Evolutionary conservation across 2,888 invertebrate genomes (phyloP).

Genomic region (Arctia plantaginis): DNA sequence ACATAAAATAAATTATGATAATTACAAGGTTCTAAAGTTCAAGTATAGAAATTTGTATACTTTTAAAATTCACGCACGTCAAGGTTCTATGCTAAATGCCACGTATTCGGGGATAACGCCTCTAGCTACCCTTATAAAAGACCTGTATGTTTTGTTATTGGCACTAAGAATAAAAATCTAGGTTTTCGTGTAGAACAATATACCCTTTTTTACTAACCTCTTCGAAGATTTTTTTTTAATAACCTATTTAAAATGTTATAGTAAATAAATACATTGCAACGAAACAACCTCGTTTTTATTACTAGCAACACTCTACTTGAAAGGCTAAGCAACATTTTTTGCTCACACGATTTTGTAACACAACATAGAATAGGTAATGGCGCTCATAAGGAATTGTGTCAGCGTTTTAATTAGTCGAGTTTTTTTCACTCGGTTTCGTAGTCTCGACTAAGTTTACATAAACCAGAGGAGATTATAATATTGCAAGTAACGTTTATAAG

Average conservation of each 20-base stretch:
- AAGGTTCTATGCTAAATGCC: background rate
- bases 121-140: no score
- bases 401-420: slow-evolving; percentile 59
- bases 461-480: background rate
- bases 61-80: background rate
- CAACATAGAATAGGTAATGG: slow-evolving; percentile 44
- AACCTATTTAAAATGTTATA: no score
- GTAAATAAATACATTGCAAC: background rate
- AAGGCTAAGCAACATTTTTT: slow-evolving; percentile 38
- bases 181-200: background rate
- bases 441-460: slow-evolving; percentile 16
- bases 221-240: no score
- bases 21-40: slow-evolving; percentile 1
- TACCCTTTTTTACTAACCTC: no score
- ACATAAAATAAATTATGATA: background rate
- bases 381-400: slow-evolving; percentile 58
- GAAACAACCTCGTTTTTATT: background rate
- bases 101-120: background rate
- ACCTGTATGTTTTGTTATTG: no score
- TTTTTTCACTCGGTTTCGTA: slow-evolving; percentile 52
- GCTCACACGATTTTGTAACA: slow-evolving; percentile 43
- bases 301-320: slow-evolving; percentile 1
- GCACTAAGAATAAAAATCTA: no score
- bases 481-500: no score
- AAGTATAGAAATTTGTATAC: background rate